These are phyloP conservation scores for Plusia festucae DNA, from an alignment of 2,888 invertebrate genomes.

Conservation along the genomic window DNA sequence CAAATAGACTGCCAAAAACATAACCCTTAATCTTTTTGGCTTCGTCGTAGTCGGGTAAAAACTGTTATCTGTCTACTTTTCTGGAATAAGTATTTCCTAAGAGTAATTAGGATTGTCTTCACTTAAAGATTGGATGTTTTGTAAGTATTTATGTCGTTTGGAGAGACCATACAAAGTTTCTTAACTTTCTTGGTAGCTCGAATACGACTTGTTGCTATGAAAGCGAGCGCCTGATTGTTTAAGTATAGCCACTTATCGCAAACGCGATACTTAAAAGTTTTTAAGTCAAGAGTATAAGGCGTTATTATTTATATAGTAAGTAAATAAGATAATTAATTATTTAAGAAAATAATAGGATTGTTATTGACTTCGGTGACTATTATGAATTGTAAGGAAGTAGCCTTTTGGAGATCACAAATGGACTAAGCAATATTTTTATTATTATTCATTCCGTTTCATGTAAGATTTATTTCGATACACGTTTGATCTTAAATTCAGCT, in stretches of 20 bases:
- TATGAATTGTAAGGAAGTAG: no score
- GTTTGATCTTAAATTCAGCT: no score
- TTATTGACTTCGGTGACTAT: no score
- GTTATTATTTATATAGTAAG: conserved; percentile 9
- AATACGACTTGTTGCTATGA: not conserved
- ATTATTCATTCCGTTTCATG: no score
- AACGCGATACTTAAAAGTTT: conserved; percentile 3
- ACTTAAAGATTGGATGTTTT: not conserved
- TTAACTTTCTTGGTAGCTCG: not conserved
- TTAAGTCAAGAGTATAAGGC: conserved; percentile 38
- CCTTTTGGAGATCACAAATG: no score
- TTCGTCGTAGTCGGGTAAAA: no score
- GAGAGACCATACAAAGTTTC: conserved; percentile 4
- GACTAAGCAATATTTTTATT: no score
- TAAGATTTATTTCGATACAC: no score
- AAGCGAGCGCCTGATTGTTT: conserved; percentile 46
- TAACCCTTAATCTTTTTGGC: no score
- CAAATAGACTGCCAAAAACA: no score
- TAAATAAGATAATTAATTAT: not conserved
- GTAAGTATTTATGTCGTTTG: not conserved
- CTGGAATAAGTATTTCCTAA: not conserved
- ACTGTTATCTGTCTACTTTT: not conserved
- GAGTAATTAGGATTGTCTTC: not conserved
- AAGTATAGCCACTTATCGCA: conserved; percentile 38
- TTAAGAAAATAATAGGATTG: not conserved